Percentiles rank a stretch among this genome's conserved stretches.
These are phyloP conservation scores for Picus viridis DNA, from an alignment of 2,797 vertebrate species.

Conservation along the genomic window DNA sequence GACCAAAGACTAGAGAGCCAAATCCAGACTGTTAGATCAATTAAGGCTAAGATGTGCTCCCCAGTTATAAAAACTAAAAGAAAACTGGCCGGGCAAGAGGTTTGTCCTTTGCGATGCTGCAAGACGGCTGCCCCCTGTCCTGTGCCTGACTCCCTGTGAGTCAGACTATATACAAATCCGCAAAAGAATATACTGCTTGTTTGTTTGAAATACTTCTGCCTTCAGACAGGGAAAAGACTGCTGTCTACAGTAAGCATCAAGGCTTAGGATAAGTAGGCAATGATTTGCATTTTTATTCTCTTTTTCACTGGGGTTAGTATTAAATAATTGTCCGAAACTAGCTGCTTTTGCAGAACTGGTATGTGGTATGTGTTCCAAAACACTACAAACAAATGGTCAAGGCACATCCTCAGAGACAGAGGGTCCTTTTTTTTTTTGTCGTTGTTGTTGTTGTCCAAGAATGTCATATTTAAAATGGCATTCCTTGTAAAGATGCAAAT, in stretches of 20 bases:
- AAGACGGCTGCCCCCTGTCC: not conserved
- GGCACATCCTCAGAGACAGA: slow-evolving; percentile 54
- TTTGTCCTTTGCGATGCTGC: not conserved
- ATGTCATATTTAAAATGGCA: slow-evolving; percentile 71
- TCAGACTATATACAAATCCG: not conserved
- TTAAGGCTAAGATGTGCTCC: slow-evolving; percentile 33
- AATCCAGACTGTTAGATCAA: slow-evolving; percentile 50
- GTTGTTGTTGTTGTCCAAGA: slow-evolving; percentile 58
- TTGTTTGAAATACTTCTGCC: slow-evolving; percentile 24
- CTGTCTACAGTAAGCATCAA: not conserved
- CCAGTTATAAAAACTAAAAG: slow-evolving; percentile 24
- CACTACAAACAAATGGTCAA: slow-evolving; percentile 58
- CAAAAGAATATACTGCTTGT: not conserved
- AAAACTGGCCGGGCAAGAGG: slow-evolving; percentile 10
- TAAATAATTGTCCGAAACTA: slow-evolving; percentile 38
- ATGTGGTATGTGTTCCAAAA: slow-evolving; percentile 45
- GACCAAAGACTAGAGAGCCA: slow-evolving; percentile 47
- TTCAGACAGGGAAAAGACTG: not conserved
- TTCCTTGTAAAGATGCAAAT: slow-evolving; percentile 62
- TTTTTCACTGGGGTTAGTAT: not conserved
- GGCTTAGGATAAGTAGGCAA: not conserved
- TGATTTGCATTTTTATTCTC: not conserved
- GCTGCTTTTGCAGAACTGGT: not conserved
- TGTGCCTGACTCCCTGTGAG: not conserved
- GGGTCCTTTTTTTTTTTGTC: slow-evolving; percentile 41